Evolutionary conservation across 2,888 invertebrate genomes (phyloP).

Genomic region (Drosophila putrida): DNA sequence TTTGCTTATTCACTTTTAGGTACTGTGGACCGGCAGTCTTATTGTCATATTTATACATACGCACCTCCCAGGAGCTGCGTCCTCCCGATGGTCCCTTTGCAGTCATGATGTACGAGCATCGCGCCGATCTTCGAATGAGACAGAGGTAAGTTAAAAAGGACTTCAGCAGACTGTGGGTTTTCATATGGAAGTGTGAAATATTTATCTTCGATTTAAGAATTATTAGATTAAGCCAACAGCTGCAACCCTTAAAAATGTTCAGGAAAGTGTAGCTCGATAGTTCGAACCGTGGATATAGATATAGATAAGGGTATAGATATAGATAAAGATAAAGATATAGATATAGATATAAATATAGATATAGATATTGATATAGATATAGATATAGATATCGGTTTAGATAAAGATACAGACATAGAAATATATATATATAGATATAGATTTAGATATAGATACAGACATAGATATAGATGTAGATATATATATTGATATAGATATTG

Average conservation of each 20-base stretch:
- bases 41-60: constrained; percentile 88
- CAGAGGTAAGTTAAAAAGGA: constrained; percentile 79
- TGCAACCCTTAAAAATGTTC: no score
- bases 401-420: no score
- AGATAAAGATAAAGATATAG: no score
- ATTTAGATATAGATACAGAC: neutral
- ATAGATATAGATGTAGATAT: constrained; percentile 1
- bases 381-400: neutral
- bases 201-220: no score
- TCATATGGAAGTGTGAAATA: neutral
- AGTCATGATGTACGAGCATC: constrained; percentile 87
- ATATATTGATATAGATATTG: neutral
- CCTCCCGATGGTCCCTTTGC: constrained; percentile 87
- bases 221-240: no score
- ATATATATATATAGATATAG: neutral
- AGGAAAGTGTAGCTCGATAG: no score
- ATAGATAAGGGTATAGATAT: neutral
- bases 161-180: neutral
- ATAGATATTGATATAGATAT: neutral
- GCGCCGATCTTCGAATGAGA: constrained; percentile 83
- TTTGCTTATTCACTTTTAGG: constrained; percentile 62
- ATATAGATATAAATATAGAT: neutral
- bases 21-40: constrained; percentile 86
- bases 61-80: constrained; percentile 88
- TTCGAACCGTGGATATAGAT: no score